These are phyloP conservation scores for Drosophila nr. fundita DNA, from an alignment of 2,888 invertebrate species.

Conservation along the genomic window DNA sequence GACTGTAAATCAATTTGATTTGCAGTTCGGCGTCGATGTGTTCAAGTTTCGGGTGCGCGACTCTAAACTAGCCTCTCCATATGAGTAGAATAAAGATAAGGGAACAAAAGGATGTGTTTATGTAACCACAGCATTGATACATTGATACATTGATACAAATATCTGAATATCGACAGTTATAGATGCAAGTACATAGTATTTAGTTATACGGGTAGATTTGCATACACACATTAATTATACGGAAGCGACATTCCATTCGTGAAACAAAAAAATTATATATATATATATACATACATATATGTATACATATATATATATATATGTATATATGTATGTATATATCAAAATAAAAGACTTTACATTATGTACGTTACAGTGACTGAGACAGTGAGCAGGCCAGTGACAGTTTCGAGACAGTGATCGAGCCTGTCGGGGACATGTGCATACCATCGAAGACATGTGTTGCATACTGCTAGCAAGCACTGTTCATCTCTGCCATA, in stretches of 20 bases:
- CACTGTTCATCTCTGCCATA: constrained; percentile 32
- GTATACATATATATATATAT: too few species aligned
- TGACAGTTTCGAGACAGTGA: constrained; percentile 20
- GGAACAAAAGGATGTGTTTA: neutral
- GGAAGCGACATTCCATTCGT: constrained; percentile 22
- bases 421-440: constrained; percentile 26
- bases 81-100: constrained; percentile 1
- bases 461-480: constrained; percentile 16
- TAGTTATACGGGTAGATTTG: constrained; percentile 11
- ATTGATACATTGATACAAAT: constrained; percentile 5
- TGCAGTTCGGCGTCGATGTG: constrained; percentile 14
- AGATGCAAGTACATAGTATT: constrained; percentile 3
- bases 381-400: constrained; percentile 17
- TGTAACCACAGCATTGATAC: constrained; percentile 1
- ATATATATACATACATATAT: neutral
- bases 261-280: constrained; percentile 2
- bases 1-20: constrained; percentile 16
- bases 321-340: neutral
- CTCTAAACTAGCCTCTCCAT: constrained; percentile 5
- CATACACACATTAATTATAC: constrained; percentile 34
- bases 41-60: constrained; percentile 1
- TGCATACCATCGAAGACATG: constrained; percentile 26
- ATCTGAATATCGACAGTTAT: constrained; percentile 14
- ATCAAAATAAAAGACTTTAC: constrained; percentile 3
- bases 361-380: constrained; percentile 25